Evolutionary conservation across 2,797 vertebrate species (phyloP), one percentile per base, ranked within the genome.

Genomic region (Phoxinus dragarum): DNA sequence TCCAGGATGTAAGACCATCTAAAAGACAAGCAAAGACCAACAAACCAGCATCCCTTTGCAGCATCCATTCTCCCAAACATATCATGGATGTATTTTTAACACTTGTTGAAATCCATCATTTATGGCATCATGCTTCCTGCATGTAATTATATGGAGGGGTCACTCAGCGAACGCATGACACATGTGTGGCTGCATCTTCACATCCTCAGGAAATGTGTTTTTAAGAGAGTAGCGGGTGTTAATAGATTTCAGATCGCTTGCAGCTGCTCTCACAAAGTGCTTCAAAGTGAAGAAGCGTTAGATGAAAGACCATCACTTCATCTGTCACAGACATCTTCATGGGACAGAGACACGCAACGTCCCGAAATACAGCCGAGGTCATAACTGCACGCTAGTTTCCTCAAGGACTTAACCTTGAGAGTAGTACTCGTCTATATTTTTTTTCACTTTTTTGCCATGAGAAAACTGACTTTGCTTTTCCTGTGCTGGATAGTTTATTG

Each of bases 161-260:
- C 76, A 86, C 21, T 44, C 73, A 47, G 71, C 79, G 81, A 68
- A 77, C 52, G 59, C 52, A 36, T 54, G 69, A 83, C 82, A 78
- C 59, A 82, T 14, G 40, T 75, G 78, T 71, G 40, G 31, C 27
- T 76, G 47, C 80, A 87, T 81, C 79, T 76, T 84, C 82, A 66
- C 84, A 86, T 84, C 84, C 86, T 64, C 78, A 86, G 76, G 84
- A 89, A 89, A 80, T 80, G 78, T 42, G 40, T 69, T 52, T 56
- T 79, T 71, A 52, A 80, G 56, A 72, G 82, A 54, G 49, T 69
- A 54, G 44, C 17, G 61, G 59, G 75, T 84, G 86, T 82, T 82
- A 86, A 85, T 71, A 85, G 81, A 84, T 59, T 80, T 84, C n/a
- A 59, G 73, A 81, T 73, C 19, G 31, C 44, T 77, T 77, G 69